Percentiles rank a stretch among this genome's conserved stretches.
These are phyloP conservation scores for Drosophila erecta DNA, from an alignment of 1,140 invertebrate species.

Conservation along the genomic window DNA sequence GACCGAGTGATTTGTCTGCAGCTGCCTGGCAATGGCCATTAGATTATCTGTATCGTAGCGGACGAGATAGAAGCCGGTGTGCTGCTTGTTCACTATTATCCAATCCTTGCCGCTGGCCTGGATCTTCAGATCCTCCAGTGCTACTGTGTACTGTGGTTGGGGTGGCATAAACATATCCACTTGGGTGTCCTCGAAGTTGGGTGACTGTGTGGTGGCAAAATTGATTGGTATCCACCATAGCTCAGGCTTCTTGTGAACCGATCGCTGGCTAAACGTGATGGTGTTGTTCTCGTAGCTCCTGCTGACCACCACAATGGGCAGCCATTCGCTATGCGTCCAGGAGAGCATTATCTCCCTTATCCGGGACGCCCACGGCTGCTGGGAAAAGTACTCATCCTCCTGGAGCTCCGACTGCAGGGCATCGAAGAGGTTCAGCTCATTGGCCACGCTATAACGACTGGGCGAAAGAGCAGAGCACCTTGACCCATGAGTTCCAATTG, in stretches of 20 bases:
- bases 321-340: slow-evolving; percentile 86
- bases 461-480: slow-evolving; percentile 46
- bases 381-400: slow-evolving; percentile 66
- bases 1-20: slow-evolving; percentile 79
- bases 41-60: slow-evolving; percentile 87
- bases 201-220: slow-evolving; percentile 84
- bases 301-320: slow-evolving; percentile 85
- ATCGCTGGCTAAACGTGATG: slow-evolving; percentile 84
- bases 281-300: slow-evolving; percentile 84
- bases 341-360: slow-evolving; percentile 84
- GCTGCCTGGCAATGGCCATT: slow-evolving; percentile 85
- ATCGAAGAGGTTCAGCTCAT: slow-evolving; percentile 72
- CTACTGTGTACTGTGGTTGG: slow-evolving; percentile 45
- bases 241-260: slow-evolving; percentile 67
- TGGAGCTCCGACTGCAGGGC: slow-evolving; percentile 85
- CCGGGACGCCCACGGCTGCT: slow-evolving; percentile 44
- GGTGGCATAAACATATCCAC: slow-evolving; percentile 75
- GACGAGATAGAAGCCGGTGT: slow-evolving; percentile 88
- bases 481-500: slow-evolving; percentile 78
- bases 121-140: slow-evolving; percentile 54
- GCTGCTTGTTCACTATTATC: slow-evolving; percentile 87
- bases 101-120: slow-evolving; percentile 84
- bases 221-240: slow-evolving; percentile 87
- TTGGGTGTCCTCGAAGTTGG: slow-evolving; percentile 85
- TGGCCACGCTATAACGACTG: slow-evolving; percentile 75